Evolutionary conservation across 2,888 invertebrate species (phyloP), one percentile per base, ranked within the genome.

Genomic region (Cerastis rubricosa): DNA sequence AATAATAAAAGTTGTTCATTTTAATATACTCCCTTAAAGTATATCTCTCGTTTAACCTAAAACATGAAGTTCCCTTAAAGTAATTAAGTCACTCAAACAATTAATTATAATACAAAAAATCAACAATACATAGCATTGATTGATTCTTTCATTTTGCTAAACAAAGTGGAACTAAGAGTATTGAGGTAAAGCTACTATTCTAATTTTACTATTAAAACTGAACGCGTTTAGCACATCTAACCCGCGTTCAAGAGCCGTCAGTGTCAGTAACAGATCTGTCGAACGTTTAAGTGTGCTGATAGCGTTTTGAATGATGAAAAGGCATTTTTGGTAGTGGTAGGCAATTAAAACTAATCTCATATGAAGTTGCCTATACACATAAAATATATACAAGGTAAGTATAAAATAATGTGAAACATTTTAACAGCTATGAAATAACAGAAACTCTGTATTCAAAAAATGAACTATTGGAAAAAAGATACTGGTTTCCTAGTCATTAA

Each of bases 81-180:
- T 73, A n/a, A 57, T n/a, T 47, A 71, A 59, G 43, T 29, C 59
- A 59, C 59, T 3, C 29, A 59, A 67, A 19, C 22, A 0, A 51
- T 76, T 22, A 54, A 40, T 22, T 43, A 45, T 25, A n/a, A 45
- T 22, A 17, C 14, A 43, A 43, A 40, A 64, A 43, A n/a, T 14
- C n/a, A 43, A 59, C 5, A 59, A 54, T n/a, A 6, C 35, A 35
- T 35, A 59, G n/a, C 64, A 43, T 66, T 76, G 45, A 74, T 64
- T 64, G 19, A n/a, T 61, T 43, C 11, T n/a, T 43, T 25, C 7
- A 29, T 45, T 45, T 35, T 29, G 9, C 19, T 35, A n/a, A n/a
- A 5, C n/a, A n/a, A 51, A 74, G 14, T 11, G 0, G 25, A 45
- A 54, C 25, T 22, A 54, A 35, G 8, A 54, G 8, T 45, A 64